These are phyloP conservation scores for Danaus plexippus DNA, from an alignment of 1,140 invertebrate species.

Conservation along the genomic window DNA sequence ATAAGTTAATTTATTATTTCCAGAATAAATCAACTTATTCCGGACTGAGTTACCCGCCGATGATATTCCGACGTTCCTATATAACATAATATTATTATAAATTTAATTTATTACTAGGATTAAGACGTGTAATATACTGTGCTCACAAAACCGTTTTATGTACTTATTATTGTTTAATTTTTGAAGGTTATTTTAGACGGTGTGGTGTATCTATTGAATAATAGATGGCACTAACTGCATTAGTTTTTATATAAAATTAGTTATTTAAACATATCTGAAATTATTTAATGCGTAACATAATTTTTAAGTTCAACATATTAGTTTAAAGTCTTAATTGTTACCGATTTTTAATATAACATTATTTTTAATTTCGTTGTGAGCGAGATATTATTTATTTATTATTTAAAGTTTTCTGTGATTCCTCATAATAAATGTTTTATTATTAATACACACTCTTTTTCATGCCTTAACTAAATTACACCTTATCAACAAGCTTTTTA, in stretches of 20 bases:
- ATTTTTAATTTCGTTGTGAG: neutral
- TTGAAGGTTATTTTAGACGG: slow-evolving; percentile 1
- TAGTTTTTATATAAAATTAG: neutral
- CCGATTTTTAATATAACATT: slow-evolving; percentile 4
- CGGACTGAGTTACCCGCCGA: slow-evolving; percentile 21
- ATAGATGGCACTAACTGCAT: slow-evolving; percentile 18
- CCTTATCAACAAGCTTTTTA: too few relatives aligned
- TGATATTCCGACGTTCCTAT: slow-evolving; percentile 20
- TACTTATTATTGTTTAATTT: slow-evolving; percentile 8
- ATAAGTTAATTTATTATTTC: slow-evolving; percentile 8
- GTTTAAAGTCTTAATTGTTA: slow-evolving; percentile 1
- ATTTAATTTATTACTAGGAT: slow-evolving; percentile 8
- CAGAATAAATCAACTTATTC: slow-evolving; percentile 6
- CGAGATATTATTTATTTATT: slow-evolving; percentile 6
- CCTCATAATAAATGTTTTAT: slow-evolving; percentile 22
- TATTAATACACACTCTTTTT: too few relatives aligned
- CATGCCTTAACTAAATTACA: too few relatives aligned
- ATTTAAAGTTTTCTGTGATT: slow-evolving; percentile 19
- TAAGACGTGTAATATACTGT: slow-evolving; percentile 1
- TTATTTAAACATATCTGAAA: neutral
- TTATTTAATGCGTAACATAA: neutral
- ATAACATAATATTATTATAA: slow-evolving; percentile 10
- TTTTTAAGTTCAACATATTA: too few relatives aligned
- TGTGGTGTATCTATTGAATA: slow-evolving; percentile 8
- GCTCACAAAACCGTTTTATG: slow-evolving; percentile 7